These are phyloP conservation scores for Phylloscopus collybita DNA, from an alignment of 2,797 vertebrate genomes.

Conservation along the genomic window DNA sequence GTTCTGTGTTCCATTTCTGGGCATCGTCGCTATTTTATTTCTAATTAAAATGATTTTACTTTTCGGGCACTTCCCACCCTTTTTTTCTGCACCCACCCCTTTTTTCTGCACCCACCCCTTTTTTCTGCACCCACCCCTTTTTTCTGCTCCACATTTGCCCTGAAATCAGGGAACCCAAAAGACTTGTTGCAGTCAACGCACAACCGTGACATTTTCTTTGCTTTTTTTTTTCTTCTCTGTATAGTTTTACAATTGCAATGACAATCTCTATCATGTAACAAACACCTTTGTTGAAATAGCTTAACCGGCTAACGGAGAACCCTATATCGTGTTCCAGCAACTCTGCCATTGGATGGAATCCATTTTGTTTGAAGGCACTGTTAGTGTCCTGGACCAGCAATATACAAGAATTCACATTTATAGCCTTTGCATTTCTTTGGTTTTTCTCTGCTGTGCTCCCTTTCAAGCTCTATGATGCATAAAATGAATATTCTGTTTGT, in stretches of 20 bases:
- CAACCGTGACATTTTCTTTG: not conserved
- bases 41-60: too few relatives aligned
- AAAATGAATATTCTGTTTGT: not conserved
- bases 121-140: too few relatives aligned
- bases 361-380: not conserved
- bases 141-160: too few relatives aligned
- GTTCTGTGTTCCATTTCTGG: too few relatives aligned
- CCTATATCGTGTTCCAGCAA: not conserved
- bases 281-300: not conserved
- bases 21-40: too few relatives aligned
- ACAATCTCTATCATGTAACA: not conserved
- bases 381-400: not conserved
- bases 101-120: too few relatives aligned
- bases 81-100: too few relatives aligned
- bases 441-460: not conserved
- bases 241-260: not conserved
- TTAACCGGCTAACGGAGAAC: not conserved
- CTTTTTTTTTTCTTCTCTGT: not conserved
- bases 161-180: too few relatives aligned
- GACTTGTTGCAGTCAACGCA: too few relatives aligned
- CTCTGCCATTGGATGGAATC: not conserved
- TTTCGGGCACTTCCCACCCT: too few relatives aligned
- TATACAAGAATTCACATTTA: not conserved
- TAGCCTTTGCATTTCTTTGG: rapidly evolving
- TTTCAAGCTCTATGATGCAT: not conserved